A percentile compares a stretch with the other conserved stretches of the same genome.
Evolutionary conservation across 2,113 vertebrate genomes (phyloP).

Genomic region (Glaucomys volans): DNA sequence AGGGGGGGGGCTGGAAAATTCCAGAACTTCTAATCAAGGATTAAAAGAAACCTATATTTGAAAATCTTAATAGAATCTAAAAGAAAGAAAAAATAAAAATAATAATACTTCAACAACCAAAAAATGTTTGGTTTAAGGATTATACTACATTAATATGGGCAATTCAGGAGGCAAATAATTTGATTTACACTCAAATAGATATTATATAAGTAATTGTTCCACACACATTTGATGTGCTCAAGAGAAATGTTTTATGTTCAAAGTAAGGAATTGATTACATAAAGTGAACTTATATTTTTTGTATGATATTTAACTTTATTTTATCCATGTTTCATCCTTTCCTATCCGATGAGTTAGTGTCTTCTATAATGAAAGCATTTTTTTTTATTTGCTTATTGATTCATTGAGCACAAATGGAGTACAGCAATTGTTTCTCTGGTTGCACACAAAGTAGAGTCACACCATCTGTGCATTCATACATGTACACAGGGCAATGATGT

Average conservation of each 20-base stretch:
- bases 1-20: not conserved
- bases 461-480: too few species aligned
- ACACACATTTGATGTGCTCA: not conserved
- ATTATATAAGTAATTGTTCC: not conserved
- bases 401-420: too few species aligned
- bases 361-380: too few species aligned
- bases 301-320: too few species aligned
- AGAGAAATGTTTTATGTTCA: not conserved
- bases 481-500: too few species aligned
- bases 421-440: too few species aligned
- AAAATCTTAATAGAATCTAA: not conserved
- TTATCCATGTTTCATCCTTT: too few species aligned
- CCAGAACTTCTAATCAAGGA: not conserved
- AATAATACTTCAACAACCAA: not conserved
- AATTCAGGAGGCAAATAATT: not conserved
- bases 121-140: not conserved
- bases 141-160: not conserved
- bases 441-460: too few species aligned
- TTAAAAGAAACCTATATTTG: not conserved
- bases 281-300: not conserved
- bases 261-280: not conserved
- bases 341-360: too few species aligned
- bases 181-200: not conserved
- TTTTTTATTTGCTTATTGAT: too few species aligned
- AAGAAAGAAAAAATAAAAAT: not conserved